These are phyloP conservation scores for Aeoliscus strigatus DNA, from an alignment of 2,797 vertebrate genomes.

Conservation along the genomic window DNA sequence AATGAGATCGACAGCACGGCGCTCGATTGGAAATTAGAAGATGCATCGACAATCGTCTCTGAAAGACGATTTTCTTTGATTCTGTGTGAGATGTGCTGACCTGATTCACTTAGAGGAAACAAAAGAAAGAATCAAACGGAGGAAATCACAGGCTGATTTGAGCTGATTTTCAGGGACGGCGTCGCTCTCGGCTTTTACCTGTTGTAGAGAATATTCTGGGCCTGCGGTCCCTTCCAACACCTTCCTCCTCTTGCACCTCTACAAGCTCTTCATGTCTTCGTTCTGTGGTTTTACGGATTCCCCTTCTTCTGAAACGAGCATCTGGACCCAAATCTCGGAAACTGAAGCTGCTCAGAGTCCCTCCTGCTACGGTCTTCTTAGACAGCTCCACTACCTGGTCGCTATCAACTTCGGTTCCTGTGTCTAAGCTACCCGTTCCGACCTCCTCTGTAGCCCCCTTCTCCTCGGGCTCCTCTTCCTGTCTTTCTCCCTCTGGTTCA, in stretches of 20 bases:
- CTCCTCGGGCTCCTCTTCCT: conserved; percentile 23
- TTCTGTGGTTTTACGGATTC: conserved; percentile 64
- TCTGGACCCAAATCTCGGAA: conserved; percentile 62
- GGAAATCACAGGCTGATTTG: conserved; percentile 3
- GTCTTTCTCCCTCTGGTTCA: conserved; percentile 26
- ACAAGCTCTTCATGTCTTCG: conserved; percentile 43
- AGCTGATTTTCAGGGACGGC: conserved; percentile 9
- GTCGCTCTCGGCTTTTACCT: conserved; percentile 62
- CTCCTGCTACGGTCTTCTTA: conserved; percentile 3
- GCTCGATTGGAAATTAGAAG: no score
- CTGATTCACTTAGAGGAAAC: conserved; percentile 2
- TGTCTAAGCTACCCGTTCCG: conserved; percentile 3
- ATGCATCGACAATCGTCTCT: no score
- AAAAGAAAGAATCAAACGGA: no score
- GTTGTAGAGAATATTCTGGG: conserved; percentile 69
- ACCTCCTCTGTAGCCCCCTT: neutral
- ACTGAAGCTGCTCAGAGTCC: conserved; percentile 49
- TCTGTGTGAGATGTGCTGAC: conserved; percentile 4
- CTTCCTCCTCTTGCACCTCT: conserved; percentile 56
- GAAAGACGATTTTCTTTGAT: no score
- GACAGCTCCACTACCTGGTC: conserved; percentile 9
- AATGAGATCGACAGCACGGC: no score
- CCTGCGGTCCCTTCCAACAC: conserved; percentile 72
- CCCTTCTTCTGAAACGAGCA: conserved; percentile 53
- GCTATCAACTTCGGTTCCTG: conserved; percentile 2